Evolutionary conservation across 2,797 vertebrate genomes (phyloP).

Genomic region (Leptatherina wallacei): DNA sequence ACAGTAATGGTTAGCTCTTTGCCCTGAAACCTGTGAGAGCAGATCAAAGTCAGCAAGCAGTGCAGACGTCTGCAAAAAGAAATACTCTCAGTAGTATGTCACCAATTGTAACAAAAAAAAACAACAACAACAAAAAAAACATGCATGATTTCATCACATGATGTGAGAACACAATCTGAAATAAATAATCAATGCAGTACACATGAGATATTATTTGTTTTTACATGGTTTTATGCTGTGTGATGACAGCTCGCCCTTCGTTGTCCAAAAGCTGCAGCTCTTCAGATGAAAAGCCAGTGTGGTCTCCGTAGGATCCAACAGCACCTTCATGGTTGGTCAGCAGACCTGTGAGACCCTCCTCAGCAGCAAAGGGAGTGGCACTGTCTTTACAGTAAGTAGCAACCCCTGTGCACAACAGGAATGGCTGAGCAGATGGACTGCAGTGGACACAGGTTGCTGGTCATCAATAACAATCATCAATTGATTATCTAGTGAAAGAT

Average conservation of each 20-base stretch:
- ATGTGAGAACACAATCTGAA: neutral
- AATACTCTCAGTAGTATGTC: neutral
- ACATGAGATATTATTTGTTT: slow-evolving; percentile 4
- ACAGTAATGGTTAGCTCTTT: slow-evolving; percentile 82
- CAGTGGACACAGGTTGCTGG: neutral
- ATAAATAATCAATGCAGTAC: neutral
- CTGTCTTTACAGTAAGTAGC: slow-evolving; percentile 90
- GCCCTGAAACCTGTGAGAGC: slow-evolving; percentile 70
- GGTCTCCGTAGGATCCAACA: slow-evolving; percentile 86
- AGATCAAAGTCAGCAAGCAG: neutral
- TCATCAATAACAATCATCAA: neutral
- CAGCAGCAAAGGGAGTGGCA: slow-evolving; percentile 86
- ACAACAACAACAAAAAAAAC: too few relatives aligned
- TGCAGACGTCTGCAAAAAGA: neutral
- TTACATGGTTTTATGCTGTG: slow-evolving; percentile 87
- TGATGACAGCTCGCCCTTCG: slow-evolving; percentile 89
- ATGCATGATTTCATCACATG: neutral
- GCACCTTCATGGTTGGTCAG: slow-evolving; percentile 80
- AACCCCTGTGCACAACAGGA: slow-evolving; percentile 80
- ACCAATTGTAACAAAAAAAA: neutral
- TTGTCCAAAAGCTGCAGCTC: slow-evolving; percentile 89
- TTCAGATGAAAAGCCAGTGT: slow-evolving; percentile 81
- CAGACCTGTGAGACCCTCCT: slow-evolving; percentile 90
- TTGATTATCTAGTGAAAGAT: neutral
- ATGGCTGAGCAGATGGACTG: neutral